Base-by-base conservation (phyloP, 2,113 vertebrate genomes). In the Macroglossus sobrinus region DNA sequence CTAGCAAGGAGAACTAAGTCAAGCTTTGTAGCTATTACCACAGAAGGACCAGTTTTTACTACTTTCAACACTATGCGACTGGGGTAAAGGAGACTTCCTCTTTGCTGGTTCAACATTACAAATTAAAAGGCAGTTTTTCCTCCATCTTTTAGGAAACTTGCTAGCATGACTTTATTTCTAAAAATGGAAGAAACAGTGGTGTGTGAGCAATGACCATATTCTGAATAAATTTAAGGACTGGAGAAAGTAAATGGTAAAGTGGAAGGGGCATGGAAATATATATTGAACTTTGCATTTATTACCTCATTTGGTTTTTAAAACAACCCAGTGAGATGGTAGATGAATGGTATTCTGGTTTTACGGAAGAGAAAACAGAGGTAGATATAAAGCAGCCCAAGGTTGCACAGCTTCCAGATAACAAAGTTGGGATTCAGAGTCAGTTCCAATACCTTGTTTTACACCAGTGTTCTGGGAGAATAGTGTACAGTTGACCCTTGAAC, bases 131-230 rank as follows among this genome's bases (percentile, higher is more conserved):
- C 28, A 90, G 0, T 35, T 61, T 85, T 86, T 69, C 18, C 68
- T 87, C 22, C 40, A 53, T 53, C 12, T 13, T 96, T 76, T 71
- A 69, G 68, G 68, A 91, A 95, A 91, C 26, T 64, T 84, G 53
- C 33, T n/a, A 85, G 68, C 43, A n/a, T 89, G 59, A 40, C 66
- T 89, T 79, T 72, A 55, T 88, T 91, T 84, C 47, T 97, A 47
- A 71, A 79, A 87, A 74, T 28, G 12, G 35, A 89, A 91, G 18
- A 89, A 80, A 64, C 14, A 15, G 13, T 79, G 47, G 33, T 89
- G 3, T 89, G 21, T 68, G 55, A 63, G 40, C 45, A 69, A 45
- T 88, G n/a, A 71, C 63, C 33, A 40, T 40, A 35, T 76, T 91
- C 43, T 86, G 61, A 76, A 84, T 68, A 85, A 22, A 26, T 89